Evolutionary conservation across 2,888 invertebrate species (phyloP), one percentile per base, ranked within the genome.

Genomic region (Cephus pulcher): DNA sequence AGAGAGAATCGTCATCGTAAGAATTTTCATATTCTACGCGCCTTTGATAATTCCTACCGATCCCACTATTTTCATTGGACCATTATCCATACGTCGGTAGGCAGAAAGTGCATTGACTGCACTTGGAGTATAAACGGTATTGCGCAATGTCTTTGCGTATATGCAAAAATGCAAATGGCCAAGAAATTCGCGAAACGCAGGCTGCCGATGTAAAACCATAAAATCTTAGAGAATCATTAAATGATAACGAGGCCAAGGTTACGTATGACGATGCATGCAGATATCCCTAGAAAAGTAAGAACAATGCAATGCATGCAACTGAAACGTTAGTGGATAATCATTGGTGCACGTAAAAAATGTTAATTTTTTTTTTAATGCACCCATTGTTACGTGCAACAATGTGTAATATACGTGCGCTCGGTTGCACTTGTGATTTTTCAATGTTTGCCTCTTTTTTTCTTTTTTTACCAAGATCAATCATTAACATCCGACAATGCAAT

Each of bases 181-280:
- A 56, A 56, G 56, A 56, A 56, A 56, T 56, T 56, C 56, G 23
- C 56, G 6, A 56, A 56, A 56, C 23, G 56, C 23, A 23, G 23
- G 2, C 9, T 23, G 56, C 23, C 23, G 1, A 56, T 23, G 23
- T 15, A 23, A 56, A 56, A 9, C 23, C 23, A 23, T 56, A 23
- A 56, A 56, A 56, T 56, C 23, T 0, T 56, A 9, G 23, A 73
- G 84, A 85, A 87, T 89, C 86, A 83, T 86, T 85, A 84, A 89
- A 88, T 85, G 85, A 88, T 88, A 90, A 87, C 84, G 87, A 83
- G 88, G 90, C 88, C 90, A 90, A 90, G 90, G 90, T 90, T 89
- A 89, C 86, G 35, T 87, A 82, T 80, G 83, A 35, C 34, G 71
- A 12, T 32, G 71, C 71, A 34, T 9, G 23, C 3, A 71, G 71